A percentile compares a stretch with the other conserved stretches of the same genome.
These are phyloP conservation scores for Ispidina lecontei DNA, from an alignment of 2,797 vertebrate species.

Conservation along the genomic window DNA sequence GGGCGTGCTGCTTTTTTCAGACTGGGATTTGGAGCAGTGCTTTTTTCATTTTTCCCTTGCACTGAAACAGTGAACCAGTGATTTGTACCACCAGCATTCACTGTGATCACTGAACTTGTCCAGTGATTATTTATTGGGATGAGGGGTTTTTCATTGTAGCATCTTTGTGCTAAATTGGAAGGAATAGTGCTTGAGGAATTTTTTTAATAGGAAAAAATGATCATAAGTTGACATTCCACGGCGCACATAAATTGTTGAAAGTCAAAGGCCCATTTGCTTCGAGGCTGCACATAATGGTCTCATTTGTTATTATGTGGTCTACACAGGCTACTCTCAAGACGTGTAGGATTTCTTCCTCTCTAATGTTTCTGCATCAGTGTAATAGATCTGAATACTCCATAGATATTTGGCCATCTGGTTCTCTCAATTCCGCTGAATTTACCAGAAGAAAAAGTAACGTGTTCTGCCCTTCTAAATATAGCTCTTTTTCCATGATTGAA, in stretches of 20 bases:
- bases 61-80: not conserved
- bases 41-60: conserved; percentile 6
- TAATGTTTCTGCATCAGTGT: conserved; percentile 39
- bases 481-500: not conserved
- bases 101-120: not conserved
- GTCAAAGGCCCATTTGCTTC: conserved; percentile 37
- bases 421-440: conserved; percentile 12
- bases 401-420: conserved; percentile 44
- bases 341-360: conserved; percentile 31
- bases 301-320: conserved; percentile 33
- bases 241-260: not conserved
- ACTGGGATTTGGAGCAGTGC: not conserved
- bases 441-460: conserved; percentile 12
- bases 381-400: conserved; percentile 14
- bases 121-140: conserved; percentile 14
- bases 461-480: conserved; percentile 37
- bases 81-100: not conserved
- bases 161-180: not conserved
- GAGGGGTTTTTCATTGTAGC: not conserved
- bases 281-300: conserved; percentile 17
- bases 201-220: not conserved
- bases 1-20: not conserved
- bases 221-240: not conserved
- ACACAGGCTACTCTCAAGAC: conserved; percentile 14
- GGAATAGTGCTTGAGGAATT: not conserved